Conservation (phyloP, 2,888 invertebrate genomes). For the Micropterix aruncella region DNA sequence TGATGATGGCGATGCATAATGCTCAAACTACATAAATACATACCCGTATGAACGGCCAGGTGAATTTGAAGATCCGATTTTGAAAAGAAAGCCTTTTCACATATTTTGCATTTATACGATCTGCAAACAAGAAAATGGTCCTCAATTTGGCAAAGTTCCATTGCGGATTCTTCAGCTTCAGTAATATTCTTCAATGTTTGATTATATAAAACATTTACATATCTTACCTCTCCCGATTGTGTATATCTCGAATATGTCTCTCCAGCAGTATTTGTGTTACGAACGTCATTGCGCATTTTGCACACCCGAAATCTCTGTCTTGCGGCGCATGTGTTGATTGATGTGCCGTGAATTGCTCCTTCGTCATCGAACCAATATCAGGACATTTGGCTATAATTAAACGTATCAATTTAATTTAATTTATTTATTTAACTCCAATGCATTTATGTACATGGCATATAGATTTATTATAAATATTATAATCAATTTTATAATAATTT, state of each 20-base stretch:
- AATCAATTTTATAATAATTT: too few species aligned
- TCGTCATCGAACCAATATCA: not conserved
- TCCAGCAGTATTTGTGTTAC: not conserved
- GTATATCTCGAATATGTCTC: not conserved
- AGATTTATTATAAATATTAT: too few species aligned
- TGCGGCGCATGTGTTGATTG: not conserved
- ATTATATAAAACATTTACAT: too few species aligned
- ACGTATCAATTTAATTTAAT: too few species aligned
- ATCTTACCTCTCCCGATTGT: too few species aligned
- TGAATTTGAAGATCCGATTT: conserved; percentile 30
- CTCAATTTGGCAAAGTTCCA: too few species aligned
- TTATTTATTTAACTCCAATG: too few species aligned
- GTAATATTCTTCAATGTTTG: too few species aligned
- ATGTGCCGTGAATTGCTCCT: not conserved
- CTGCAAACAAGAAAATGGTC: conserved; percentile 20
- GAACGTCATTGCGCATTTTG: not conserved
- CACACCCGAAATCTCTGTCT: not conserved
- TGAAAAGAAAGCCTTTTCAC: conserved; percentile 28
- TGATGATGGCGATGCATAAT: too few species aligned
- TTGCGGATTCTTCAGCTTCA: too few species aligned
- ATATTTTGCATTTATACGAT: conserved; percentile 30
- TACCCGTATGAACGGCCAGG: conserved; percentile 24
- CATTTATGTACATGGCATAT: too few species aligned
- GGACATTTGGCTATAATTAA: not conserved
- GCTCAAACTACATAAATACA: too few species aligned